Evolutionary conservation across 2,113 vertebrate species (phyloP), one percentile per base, ranked within the genome.

Genomic region (Pelmatolapia mariae): DNA sequence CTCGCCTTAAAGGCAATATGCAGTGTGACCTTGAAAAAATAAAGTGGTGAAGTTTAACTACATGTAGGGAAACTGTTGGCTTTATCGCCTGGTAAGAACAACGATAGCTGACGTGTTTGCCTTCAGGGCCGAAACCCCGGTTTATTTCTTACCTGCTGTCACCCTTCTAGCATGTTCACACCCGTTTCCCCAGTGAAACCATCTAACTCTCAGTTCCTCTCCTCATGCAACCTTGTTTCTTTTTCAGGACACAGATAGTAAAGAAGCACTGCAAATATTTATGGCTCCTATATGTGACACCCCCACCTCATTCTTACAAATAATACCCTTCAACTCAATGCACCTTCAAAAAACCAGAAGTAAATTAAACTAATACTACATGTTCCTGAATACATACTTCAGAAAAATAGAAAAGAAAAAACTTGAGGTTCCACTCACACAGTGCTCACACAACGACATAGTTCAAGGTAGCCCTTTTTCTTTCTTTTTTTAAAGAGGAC

Each of bases 401-500:
- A 50, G 43, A 50, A 29, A 18, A 43, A 43, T 16, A 45, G 38
- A 45, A 47, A 47, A 47, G 6, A 76, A 47, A 47, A 29, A 29
- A 19, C 61, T 66, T 38, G 10, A 66, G 19, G 61, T 3, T 66
- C 61, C 61, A 66, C 19, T 66, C 33, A 38, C 59, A 63, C 31
- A 63, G 59, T 36, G 36, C 18, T 36, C 31, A 36, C 24, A 47
- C 22, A 47, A 29, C 54, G 16, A 81, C 54, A 36, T 10, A 50
- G 43, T 19, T 89, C 68, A 88, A 87, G 87, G 87, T 92, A 85
- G 87, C 89, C 79, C n/a, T 26, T 38, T 66, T 66, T 22, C 61
- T 12, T 36, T 81, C 50, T 81, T 85, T 86, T 82, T 71, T 22
- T 13, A 84, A 24, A 50, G 33, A 19, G 81, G 83, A 83, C 31